Conservation (phyloP, 1,140 invertebrate species). For the Aethina tumida region DNA sequence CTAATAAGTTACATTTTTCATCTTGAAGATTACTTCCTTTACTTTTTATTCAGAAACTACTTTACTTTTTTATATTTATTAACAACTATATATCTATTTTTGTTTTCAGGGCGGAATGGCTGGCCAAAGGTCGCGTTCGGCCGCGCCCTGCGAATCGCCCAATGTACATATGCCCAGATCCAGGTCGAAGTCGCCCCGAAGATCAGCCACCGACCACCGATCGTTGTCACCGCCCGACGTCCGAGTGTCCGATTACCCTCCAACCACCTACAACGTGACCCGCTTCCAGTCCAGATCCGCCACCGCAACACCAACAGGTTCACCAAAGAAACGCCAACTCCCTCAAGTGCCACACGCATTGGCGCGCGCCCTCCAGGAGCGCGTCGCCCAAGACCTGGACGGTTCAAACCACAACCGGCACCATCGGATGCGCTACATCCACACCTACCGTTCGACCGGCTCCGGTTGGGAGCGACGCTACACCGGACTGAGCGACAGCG, state of each 20-base stretch:
- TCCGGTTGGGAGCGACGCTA: conserved; percentile 67
- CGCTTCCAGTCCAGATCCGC: conserved; percentile 74
- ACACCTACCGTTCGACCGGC: conserved; percentile 60
- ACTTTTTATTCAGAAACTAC: too few relatives aligned
- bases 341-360: conserved; percentile 72
- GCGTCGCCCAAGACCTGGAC: conserved; percentile 71
- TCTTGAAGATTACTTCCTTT: too few relatives aligned
- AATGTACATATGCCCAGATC: conserved; percentile 46
- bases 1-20: too few relatives aligned
- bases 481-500: conserved; percentile 71
- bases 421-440: conserved; percentile 35
- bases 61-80: too few relatives aligned
- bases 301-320: conserved; percentile 86
- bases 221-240: conserved; percentile 67
- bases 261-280: conserved; percentile 26
- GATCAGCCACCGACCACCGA: conserved; percentile 47
- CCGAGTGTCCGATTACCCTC: conserved; percentile 32
- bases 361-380: conserved; percentile 56
- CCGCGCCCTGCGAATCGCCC: conserved; percentile 61
- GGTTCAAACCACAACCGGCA: conserved; percentile 39
- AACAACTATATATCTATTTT: too few relatives aligned
- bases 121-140: conserved; percentile 54
- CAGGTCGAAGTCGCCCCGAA: conserved; percentile 53
- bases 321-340: conserved; percentile 90
- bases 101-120: conserved; percentile 37